Conservation (phyloP, 1,140 invertebrate genomes). For the Muscidifurax raptorellus region DNA sequence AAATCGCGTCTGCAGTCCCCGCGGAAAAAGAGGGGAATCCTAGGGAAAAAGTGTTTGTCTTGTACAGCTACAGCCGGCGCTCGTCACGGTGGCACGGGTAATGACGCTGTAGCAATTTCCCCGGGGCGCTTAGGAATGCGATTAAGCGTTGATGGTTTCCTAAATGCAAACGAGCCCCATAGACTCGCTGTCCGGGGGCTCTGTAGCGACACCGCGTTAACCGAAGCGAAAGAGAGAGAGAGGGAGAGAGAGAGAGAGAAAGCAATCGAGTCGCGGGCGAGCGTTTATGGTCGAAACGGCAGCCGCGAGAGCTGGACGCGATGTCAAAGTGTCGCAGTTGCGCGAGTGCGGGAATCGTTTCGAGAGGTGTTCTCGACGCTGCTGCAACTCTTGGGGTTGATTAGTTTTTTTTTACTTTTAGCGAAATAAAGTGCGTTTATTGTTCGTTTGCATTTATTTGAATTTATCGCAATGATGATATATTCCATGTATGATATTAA, state of each 20-base stretch:
- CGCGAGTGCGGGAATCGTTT: too few relatives aligned
- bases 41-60: constrained; percentile 45
- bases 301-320: too few relatives aligned
- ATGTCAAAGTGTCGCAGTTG: too few relatives aligned
- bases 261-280: background rate
- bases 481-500: too few relatives aligned
- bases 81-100: constrained; percentile 18
- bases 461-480: too few relatives aligned
- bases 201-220: background rate
- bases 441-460: too few relatives aligned
- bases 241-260: background rate
- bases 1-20: too few relatives aligned
- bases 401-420: too few relatives aligned
- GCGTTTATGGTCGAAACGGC: background rate
- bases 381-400: too few relatives aligned
- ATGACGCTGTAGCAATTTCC: constrained; percentile 66
- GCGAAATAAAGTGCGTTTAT: too few relatives aligned
- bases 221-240: background rate
- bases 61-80: constrained; percentile 11
- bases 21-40: background rate
- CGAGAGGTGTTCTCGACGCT: too few relatives aligned
- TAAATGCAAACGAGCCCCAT: constrained; percentile 74
- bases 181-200: constrained; percentile 8
- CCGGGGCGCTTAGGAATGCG: constrained; percentile 71
- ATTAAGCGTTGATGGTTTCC: constrained; percentile 76